phyloP scores from a whole-genome alignment of 1,140 invertebrate species.

The Pissodes strobi region DNA sequence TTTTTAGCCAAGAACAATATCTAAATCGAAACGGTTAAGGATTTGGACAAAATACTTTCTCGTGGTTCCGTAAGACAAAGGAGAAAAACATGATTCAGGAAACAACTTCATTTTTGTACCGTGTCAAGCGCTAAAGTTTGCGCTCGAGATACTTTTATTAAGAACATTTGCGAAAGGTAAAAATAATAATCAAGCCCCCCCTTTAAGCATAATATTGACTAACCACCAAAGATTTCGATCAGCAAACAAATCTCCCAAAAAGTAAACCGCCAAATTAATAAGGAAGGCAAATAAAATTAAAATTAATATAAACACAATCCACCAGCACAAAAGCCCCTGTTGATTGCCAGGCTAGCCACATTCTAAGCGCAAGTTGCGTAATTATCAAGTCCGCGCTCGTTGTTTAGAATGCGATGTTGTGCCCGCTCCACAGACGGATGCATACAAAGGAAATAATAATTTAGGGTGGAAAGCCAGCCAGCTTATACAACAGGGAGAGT shows the following conservation, averaged over 20 bases:
- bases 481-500: slow-evolving; percentile 15
- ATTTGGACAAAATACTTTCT: no score
- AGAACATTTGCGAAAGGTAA: no score
- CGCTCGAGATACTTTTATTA: no score
- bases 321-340: neutral
- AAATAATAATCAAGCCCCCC: no score
- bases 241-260: slow-evolving; percentile 8
- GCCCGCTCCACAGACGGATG: neutral
- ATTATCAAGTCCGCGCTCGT: no score
- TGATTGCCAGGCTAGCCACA: slow-evolving; percentile 1
- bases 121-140: no score
- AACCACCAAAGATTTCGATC: neutral
- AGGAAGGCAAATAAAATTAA: slow-evolving; percentile 25
- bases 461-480: slow-evolving; percentile 18
- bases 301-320: slow-evolving; percentile 24
- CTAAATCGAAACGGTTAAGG: no score
- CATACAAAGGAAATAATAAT: slow-evolving; percentile 22
- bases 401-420: no score
- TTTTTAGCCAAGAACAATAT: no score
- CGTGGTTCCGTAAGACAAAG: no score
- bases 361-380: neutral
- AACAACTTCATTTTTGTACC: no score
- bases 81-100: no score
- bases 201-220: slow-evolving; percentile 8
- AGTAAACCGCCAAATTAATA: slow-evolving; percentile 24